Percentiles rank a stretch among this genome's conserved stretches.
These are phyloP conservation scores for Gasterosteus aculeatus DNA, from an alignment of 2,113 vertebrate species.

Conservation along the genomic window DNA sequence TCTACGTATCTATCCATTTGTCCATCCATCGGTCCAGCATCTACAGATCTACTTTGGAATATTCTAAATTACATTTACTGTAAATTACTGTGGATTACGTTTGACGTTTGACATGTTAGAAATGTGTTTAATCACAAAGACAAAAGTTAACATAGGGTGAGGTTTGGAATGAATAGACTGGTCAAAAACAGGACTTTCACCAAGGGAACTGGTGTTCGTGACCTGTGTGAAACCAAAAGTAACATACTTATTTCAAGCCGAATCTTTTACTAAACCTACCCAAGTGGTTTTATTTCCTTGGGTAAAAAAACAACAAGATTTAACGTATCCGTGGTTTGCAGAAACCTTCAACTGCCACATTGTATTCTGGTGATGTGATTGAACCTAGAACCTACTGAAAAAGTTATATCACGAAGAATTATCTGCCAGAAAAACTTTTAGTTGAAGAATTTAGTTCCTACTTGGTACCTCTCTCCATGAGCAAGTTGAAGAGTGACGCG, in stretches of 20 bases:
- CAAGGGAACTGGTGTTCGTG: too few relatives aligned
- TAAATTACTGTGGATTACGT: neutral
- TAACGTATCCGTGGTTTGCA: too few relatives aligned
- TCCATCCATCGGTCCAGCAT: neutral
- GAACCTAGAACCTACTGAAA: neutral
- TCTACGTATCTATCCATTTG: neutral
- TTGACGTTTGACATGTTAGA: neutral
- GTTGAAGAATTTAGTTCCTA: too few relatives aligned
- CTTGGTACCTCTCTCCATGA: conserved; percentile 84
- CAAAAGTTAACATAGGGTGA: neutral
- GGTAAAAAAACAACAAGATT: too few relatives aligned
- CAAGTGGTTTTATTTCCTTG: too few relatives aligned
- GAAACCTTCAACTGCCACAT: too few relatives aligned
- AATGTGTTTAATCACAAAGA: neutral
- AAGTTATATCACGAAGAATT: neutral
- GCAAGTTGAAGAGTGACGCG: conserved; percentile 84
- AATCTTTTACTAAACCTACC: neutral
- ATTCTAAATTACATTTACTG: neutral
- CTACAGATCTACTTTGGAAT: too few relatives aligned
- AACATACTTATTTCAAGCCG: too few relatives aligned
- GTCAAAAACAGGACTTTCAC: neutral
- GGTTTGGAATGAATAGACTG: neutral
- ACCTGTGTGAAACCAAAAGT: too few relatives aligned
- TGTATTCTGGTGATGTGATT: neutral
- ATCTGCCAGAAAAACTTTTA: neutral